Evolutionary conservation across 2,113 vertebrate species (phyloP).

Genomic region (Corythoichthys intestinalis): DNA sequence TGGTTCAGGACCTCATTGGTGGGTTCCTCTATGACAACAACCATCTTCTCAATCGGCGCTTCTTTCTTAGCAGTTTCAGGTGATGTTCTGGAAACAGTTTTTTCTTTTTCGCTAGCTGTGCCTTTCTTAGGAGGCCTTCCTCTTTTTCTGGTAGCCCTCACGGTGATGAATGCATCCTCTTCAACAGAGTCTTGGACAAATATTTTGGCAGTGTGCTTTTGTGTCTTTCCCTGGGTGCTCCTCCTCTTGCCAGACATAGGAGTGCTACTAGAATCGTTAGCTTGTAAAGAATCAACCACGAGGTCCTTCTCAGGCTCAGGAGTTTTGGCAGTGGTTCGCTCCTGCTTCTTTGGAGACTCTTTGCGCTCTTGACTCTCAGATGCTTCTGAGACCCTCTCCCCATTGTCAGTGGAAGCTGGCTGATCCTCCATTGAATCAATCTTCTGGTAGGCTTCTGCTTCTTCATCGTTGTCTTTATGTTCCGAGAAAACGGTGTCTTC

Average conservation of each 20-base stretch:
- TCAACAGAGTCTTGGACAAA: conserved; percentile 41
- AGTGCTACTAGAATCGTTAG: conserved; percentile 3
- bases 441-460: conserved; percentile 19
- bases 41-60: conserved; percentile 3
- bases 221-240: conserved; percentile 30
- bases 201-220: conserved; percentile 7
- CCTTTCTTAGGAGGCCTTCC: conserved; percentile 6
- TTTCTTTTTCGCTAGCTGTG: conserved; percentile 6
- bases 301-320: conserved; percentile 15
- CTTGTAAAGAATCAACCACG: conserved; percentile 37
- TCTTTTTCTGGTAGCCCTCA: conserved; percentile 31
- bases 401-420: background rate
- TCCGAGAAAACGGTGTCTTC: background rate
- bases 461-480: conserved; percentile 14
- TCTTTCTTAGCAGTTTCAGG: background rate
- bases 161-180: background rate
- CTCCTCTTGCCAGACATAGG: conserved; percentile 7
- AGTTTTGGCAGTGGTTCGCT: background rate
- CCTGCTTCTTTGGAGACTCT: conserved; percentile 21
- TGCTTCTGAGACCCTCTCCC: background rate
- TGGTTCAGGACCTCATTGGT: conserved; percentile 24
- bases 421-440: conserved; percentile 49
- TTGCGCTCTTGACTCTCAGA: conserved; percentile 2
- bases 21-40: background rate
- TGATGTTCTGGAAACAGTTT: conserved; percentile 14